These are phyloP conservation scores for Crenuchus spilurus DNA, from an alignment of 2,797 vertebrate species.

Conservation along the genomic window DNA sequence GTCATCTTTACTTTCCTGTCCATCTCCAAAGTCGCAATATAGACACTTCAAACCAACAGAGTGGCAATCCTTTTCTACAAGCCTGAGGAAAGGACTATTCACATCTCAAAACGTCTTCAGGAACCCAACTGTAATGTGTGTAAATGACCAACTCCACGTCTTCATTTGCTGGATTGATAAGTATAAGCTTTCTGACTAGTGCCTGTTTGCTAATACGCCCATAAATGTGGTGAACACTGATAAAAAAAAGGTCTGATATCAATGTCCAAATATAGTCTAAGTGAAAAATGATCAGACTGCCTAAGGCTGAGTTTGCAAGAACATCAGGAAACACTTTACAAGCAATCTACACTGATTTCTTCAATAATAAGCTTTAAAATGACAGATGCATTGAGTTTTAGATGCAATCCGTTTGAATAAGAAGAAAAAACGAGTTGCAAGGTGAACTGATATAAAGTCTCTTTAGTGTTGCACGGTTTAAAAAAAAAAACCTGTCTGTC, in stretches of 20 bases:
- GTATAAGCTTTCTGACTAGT: background rate
- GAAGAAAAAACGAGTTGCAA: no score
- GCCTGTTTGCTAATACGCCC: background rate
- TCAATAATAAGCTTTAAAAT: no score
- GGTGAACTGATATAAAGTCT: no score
- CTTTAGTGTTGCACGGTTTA: no score
- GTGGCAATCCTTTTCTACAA: no score
- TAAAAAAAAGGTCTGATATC: constrained; percentile 2
- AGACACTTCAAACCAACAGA: no score
- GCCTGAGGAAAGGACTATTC: no score
- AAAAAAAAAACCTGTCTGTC: no score
- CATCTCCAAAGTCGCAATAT: background rate
- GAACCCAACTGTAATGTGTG: background rate
- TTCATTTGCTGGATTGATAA: no score
- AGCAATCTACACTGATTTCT: background rate
- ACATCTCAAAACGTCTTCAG: background rate
- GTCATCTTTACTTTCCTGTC: background rate
- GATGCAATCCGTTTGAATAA: no score
- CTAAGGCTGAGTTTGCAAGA: background rate
- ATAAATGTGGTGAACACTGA: background rate
- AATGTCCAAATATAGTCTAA: background rate
- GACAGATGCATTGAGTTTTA: no score
- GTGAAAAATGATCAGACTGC: background rate
- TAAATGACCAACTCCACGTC: no score
- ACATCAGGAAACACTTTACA: background rate